Evolutionary conservation across 2,797 vertebrate genomes (phyloP), one percentile per base, ranked within the genome.

Genomic region (Ceryle rudis): DNA sequence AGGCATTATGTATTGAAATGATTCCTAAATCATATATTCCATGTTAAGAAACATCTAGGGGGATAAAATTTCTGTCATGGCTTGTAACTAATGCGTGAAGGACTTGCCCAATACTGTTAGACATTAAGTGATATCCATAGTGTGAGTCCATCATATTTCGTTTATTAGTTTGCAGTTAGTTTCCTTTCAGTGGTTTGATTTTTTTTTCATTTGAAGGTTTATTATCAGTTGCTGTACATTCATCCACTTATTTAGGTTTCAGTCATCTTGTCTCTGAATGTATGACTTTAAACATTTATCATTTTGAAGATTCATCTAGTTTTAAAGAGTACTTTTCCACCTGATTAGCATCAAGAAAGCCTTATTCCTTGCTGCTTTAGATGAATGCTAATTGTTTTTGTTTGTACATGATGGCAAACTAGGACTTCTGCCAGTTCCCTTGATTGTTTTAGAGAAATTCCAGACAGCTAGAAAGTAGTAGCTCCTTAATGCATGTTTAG

Each of bases 1-100:
- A 91, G 73, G 47, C 82, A 94, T 97, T 97, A 96, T 92, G 67
- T 88, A 95, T 85, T 96, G 85, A 97, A 98, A 97, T 97, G 33
- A 95, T 94, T 97, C 90, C 51, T 81, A 93, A 95, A 70, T 97
- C 69, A 86, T 89, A 91, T 94, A 84, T 87, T 93, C 93, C 77
- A 89, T 1, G 0, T 96, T 93, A 95, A 89, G 95, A 95, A 86
- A 87, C 96, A 92, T 88, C 55, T 82, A 7, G 31, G n/a, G 74
- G 66, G 96, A 97, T 95, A 96, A 96, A 87, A 72, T 57, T 96
- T 97, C 83, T 96, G 81, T 92, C 93, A 90, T 77, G 81, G 46
- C 62, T 86, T 97, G 70, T 94, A 89, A 92, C 57, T 96, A 90
- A 92, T 70, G 26, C 91, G 51, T 22, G 41, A 87, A 89, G 64